Evolutionary conservation across 2,888 invertebrate genomes (phyloP), one percentile per base, ranked within the genome.

Genomic region (Molanna angustata): DNA sequence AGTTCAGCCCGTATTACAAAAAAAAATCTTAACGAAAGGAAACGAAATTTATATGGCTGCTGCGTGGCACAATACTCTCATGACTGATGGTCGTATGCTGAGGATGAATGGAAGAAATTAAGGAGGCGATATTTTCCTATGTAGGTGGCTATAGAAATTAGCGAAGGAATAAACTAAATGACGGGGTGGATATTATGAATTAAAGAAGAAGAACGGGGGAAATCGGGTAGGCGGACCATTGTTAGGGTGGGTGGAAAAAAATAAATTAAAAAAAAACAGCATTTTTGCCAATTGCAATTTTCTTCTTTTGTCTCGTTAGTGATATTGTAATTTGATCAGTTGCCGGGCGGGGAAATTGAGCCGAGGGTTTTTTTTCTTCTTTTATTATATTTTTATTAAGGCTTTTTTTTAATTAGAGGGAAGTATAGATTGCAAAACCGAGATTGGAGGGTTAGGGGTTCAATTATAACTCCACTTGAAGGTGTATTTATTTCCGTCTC

Each of bases 241-340:
- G 44, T 44, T 19, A 4, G 27, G 27, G 27, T 11, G n/a, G 18
- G 31, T 37, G 20, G 37, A 20, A 54, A 54, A 54, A 32, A 43
- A 21, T 18, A 50, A 50, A 46, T 21, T 21, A 41, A 50, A 45
- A 55, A 46, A 4, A 35, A 31, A 40, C 19, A 46, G 31, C 20
- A 40, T 39, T 54, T 52, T 49, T 54, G 37, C 47, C 57, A 50
- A 57, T 57, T 57, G 57, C 52, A 52, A 57, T 55, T 52, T 54
- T 57, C 54, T 54, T 48, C 54, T 54, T 57, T 55, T 65, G 56
- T 73, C 68, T 73, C 73, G 77, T 77, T 77, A 77, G 73, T 74
- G 74, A 77, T 76, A 76, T 76, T 76, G 76, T 77, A 77, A 77
- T 77, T 77, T 74, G 73, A 76, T 77, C 76, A 52, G n/a, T n/a